Percentiles rank a stretch among this genome's conserved stretches.
These are phyloP conservation scores for Otolemur garnettii DNA, from an alignment of 2,113 vertebrate species.

Conservation along the genomic window DNA sequence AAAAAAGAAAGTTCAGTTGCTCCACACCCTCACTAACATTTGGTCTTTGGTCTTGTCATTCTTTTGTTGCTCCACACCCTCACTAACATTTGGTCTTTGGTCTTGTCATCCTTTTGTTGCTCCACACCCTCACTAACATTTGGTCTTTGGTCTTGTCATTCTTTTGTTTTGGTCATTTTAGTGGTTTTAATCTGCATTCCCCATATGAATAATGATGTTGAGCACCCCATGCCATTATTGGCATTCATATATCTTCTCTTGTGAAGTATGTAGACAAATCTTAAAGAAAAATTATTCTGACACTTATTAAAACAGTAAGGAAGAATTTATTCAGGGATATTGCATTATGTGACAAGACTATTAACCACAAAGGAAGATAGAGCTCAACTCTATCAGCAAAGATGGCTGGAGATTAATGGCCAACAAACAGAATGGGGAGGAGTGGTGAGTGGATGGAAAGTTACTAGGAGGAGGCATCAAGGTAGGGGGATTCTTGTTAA, in stretches of 20 bases:
- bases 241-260: background rate
- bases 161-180: background rate
- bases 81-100: background rate
- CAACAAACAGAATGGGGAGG: background rate
- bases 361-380: background rate
- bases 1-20: no score
- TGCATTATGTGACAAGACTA: background rate
- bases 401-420: background rate
- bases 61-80: background rate
- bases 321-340: constrained; percentile 10
- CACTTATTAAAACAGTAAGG: background rate
- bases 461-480: background rate
- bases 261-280: background rate
- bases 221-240: constrained; percentile 7
- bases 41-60: background rate
- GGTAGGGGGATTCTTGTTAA: background rate
- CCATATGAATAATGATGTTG: background rate
- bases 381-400: background rate
- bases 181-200: background rate
- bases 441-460: background rate
- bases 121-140: background rate
- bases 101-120: background rate
- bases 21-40: background rate
- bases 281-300: constrained; percentile 41
- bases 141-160: background rate